Conservation (phyloP, 1,140 invertebrate species). For the Halesus radiatus region DNA sequence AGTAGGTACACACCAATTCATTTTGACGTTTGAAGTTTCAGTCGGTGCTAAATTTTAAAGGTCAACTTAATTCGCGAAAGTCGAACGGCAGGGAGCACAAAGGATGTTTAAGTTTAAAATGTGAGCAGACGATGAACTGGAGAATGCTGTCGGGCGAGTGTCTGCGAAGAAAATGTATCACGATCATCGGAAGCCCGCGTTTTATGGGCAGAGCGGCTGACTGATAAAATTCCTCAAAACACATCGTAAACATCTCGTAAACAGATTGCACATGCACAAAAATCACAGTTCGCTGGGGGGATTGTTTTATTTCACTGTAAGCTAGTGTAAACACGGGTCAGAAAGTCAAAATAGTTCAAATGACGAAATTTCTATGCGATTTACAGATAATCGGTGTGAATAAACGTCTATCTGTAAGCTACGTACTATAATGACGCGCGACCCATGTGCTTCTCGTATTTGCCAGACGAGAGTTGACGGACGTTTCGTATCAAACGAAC, state of each 20-base stretch:
- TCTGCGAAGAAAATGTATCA: constrained; percentile 42
- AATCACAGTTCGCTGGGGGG: constrained; percentile 28
- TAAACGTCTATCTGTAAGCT: constrained; percentile 47
- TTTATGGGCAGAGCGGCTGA: constrained; percentile 26
- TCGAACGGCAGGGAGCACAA: neutral
- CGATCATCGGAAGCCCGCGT: constrained; percentile 21
- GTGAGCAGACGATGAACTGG: constrained; percentile 21
- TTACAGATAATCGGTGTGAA: constrained; percentile 28
- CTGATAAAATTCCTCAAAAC: neutral
- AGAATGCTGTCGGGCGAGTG: constrained; percentile 41
- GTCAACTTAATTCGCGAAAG: constrained; percentile 9
- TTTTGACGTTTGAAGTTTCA: neutral
- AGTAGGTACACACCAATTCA: constrained; percentile 39
- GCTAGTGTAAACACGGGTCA: neutral
- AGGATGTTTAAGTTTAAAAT: constrained; percentile 7
- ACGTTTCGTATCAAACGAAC: constrained; percentile 1
- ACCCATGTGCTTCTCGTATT: constrained; percentile 41
- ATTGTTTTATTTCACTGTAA: neutral
- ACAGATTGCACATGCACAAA: constrained; percentile 20
- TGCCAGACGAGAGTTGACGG: constrained; percentile 27
- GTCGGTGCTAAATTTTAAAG: neutral
- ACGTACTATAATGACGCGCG: constrained; percentile 49
- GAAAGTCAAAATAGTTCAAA: constrained; percentile 30
- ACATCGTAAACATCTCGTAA: constrained; percentile 33
- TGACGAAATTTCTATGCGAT: constrained; percentile 9